Percentiles rank a stretch among this genome's conserved stretches.
These are phyloP conservation scores for Ibidorhyncha struthersii DNA, from an alignment of 2,113 vertebrate genomes.

Conservation along the genomic window DNA sequence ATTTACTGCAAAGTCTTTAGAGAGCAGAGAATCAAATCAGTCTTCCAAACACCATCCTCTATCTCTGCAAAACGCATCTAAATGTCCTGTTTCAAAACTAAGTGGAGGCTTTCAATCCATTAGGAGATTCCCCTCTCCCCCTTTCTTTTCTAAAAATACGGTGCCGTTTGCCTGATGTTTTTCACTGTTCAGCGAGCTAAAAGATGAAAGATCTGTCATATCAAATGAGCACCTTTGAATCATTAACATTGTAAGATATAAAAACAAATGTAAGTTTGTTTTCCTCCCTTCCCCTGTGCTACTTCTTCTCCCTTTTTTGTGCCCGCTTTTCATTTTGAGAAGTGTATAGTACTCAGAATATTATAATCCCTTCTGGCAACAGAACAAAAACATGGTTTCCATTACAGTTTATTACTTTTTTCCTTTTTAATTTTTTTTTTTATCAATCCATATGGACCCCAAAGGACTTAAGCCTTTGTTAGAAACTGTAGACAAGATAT, in stretches of 20 bases:
- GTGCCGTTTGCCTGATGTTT: not conserved
- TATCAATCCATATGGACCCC: conserved; percentile 1
- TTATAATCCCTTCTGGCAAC: conserved; percentile 42
- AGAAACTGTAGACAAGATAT: conserved; percentile 22
- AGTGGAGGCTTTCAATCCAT: not conserved
- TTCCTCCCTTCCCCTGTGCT: not conserved
- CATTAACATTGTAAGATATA: not conserved
- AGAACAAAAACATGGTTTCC: conserved; percentile 45
- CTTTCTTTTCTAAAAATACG: not conserved
- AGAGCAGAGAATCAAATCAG: not conserved
- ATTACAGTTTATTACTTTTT: conserved; percentile 60
- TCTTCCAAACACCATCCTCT: not conserved
- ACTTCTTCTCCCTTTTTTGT: not conserved
- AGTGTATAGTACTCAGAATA: not conserved
- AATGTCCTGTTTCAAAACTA: not conserved
- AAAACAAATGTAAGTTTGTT: not conserved
- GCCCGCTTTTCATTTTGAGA: conserved; percentile 14
- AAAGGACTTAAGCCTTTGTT: not conserved
- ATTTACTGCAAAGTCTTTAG: not conserved
- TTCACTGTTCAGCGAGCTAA: not conserved
- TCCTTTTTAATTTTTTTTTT: conserved; percentile 15
- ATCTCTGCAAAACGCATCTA: not conserved
- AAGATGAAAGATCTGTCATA: not conserved
- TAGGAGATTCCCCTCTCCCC: not conserved
- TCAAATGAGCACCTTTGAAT: not conserved